A percentile compares a stretch with the other conserved stretches of the same genome.
Conservation (phyloP, 2,888 invertebrate species). For the Neocrepidodera transversa region DNA sequence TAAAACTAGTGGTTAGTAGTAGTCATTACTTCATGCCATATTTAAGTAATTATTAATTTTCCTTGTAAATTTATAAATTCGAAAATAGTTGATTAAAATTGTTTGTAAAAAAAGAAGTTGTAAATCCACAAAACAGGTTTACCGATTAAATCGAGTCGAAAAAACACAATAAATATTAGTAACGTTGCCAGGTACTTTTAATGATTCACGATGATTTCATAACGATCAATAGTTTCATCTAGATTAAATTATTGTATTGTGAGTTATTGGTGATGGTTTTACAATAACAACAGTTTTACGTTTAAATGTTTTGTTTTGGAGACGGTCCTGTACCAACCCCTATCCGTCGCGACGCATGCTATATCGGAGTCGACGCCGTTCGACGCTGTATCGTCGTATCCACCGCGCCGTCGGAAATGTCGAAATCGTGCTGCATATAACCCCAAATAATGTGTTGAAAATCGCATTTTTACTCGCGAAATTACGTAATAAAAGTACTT, state of each 20-base stretch:
- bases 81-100: no score
- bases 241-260: no score
- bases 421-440: constrained; percentile 19
- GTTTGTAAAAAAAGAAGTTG: no score
- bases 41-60: no score
- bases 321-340: constrained; percentile 4
- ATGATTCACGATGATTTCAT: constrained; percentile 8
- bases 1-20: no score
- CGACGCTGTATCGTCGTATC: background rate
- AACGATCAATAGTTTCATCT: background rate
- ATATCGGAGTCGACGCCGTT: constrained; percentile 17
- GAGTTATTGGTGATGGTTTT: no score
- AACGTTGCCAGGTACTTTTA: background rate
- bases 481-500: constrained; percentile 15
- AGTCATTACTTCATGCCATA: no score
- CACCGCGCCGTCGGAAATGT: constrained; percentile 16
- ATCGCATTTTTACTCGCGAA: background rate
- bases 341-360: constrained; percentile 17
- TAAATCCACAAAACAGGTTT: no score
- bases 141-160: no score
- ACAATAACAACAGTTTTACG: no score
- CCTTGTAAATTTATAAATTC: no score
- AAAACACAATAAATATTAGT: no score
- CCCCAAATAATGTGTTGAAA: constrained; percentile 24
- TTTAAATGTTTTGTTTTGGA: background rate